Evolutionary conservation across 2,888 invertebrate genomes (phyloP), one percentile per base, ranked within the genome.

Genomic region (Poecilobothrus nobilitatus): DNA sequence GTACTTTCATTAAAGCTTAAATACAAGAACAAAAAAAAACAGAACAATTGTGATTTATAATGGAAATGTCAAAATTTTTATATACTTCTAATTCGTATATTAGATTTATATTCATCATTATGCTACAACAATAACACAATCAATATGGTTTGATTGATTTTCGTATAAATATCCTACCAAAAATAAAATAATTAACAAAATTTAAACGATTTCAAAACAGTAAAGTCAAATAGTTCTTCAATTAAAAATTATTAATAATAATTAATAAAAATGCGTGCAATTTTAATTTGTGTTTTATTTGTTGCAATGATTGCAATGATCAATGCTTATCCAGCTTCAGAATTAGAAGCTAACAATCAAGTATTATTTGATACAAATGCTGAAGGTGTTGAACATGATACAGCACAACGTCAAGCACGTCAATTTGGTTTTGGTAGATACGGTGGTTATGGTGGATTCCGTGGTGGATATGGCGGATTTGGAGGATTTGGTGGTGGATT

Each of bases 391-490:
- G 63, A 63, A 15, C 63, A 63, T 63, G 63, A 63, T 21, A 2
- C 9, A 22, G 63, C 18, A 63, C 63, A 20, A 22, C 21, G 63
- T 21, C 63, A 63, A 63, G 22, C 22, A 12, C 63, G 63, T 22
- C 63, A 63, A 63, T 63, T 22, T 41, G 37, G 67, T 53, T 63
- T 18, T 37, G 67, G 64, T 18, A 41, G 62, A 21, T 68, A 66
- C 27, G 69, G 69, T 2, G 21, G 66, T 22, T 37, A 66, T 27
- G 68, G 68, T 20, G 70, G 71, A 27, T 66, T 69, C 64, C 69
- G 69, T 12, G 63, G 63, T 63, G 21, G 21, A 22, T 20, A 22
- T 63, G 63, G 63, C 8, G 22, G 22, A 63, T 63, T 63, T 15
- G 63, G 63, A 20, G 63, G 63, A 22, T 63, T 63, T 18, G 61